Evolutionary conservation across 2,888 invertebrate species (phyloP).

Genomic region (Oithona nana): DNA sequence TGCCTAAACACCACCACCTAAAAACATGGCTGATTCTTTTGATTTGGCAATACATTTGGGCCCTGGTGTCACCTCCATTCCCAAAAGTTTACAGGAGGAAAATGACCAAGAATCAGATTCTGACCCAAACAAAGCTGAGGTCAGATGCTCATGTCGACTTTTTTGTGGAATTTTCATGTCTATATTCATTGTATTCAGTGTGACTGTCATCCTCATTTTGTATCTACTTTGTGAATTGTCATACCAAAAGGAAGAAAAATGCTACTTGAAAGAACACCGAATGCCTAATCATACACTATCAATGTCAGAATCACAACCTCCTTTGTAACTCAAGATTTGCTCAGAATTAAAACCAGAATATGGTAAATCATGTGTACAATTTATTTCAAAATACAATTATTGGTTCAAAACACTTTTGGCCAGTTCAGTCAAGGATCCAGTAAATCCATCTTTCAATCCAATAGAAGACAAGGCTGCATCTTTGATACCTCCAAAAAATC

Average conservation of each 20-base stretch:
- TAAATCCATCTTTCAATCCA: too few species aligned
- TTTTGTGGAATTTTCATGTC: neutral
- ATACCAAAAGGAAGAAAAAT: neutral
- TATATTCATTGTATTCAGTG: neutral
- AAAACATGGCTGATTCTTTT: neutral
- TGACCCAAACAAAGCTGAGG: neutral
- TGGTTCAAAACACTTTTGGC: too few species aligned
- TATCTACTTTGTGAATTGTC: neutral
- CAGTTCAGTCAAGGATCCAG: too few species aligned
- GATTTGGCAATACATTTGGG: neutral
- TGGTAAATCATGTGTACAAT: too few species aligned
- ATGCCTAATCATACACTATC: neutral
- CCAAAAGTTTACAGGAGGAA: neutral
- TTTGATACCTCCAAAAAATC: too few species aligned
- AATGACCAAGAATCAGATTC: neutral
- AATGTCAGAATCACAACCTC: too few species aligned
- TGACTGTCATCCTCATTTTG: neutral
- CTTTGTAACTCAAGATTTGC: too few species aligned
- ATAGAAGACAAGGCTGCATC: too few species aligned
- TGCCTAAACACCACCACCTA: too few species aligned
- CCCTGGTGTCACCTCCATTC: neutral
- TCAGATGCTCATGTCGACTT: neutral
- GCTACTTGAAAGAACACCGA: neutral
- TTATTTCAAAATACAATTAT: too few species aligned
- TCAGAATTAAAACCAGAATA: too few species aligned